Conservation (phyloP, 1,140 invertebrate species). For the Drosophila parvula region DNA sequence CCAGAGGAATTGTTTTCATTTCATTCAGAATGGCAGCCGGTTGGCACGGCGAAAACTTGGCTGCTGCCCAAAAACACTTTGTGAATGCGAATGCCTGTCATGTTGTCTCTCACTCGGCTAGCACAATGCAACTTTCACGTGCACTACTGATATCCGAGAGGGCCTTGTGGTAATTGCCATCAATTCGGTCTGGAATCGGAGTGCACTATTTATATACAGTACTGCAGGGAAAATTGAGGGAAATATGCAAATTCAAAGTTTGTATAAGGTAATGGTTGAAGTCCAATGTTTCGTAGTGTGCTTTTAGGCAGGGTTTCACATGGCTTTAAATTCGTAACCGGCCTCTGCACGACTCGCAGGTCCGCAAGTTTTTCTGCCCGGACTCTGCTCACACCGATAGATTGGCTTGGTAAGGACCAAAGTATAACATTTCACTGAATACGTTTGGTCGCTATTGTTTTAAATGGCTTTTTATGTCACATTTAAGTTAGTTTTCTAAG, state of each 20-base stretch:
- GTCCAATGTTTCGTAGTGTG: not conserved
- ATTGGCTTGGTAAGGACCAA: too few relatives aligned
- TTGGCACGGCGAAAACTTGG: slow-evolving; percentile 67
- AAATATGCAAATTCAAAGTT: not conserved
- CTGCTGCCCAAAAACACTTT: slow-evolving; percentile 67
- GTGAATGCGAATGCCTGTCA: slow-evolving; percentile 59
- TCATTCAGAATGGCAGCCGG: slow-evolving; percentile 45
- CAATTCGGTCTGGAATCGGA: slow-evolving; percentile 30
- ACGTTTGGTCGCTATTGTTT: too few relatives aligned
- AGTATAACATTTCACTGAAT: too few relatives aligned
- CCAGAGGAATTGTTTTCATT: slow-evolving; percentile 25
- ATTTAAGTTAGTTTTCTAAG: too few relatives aligned
- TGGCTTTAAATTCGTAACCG: too few relatives aligned
- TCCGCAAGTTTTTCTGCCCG: too few relatives aligned
- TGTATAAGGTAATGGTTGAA: not conserved
- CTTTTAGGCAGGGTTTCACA: not conserved
- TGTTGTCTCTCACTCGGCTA: slow-evolving; percentile 40
- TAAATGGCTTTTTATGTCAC: too few relatives aligned
- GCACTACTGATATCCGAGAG: slow-evolving; percentile 17
- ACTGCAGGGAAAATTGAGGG: not conserved
- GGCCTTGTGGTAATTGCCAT: slow-evolving; percentile 41
- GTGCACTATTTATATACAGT: slow-evolving; percentile 19
- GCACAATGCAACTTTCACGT: slow-evolving; percentile 34
- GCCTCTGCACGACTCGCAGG: too few relatives aligned
- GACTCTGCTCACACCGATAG: too few relatives aligned